Evolutionary conservation across 1,140 invertebrate genomes (phyloP).

Genomic region (Theocolax elegans): DNA sequence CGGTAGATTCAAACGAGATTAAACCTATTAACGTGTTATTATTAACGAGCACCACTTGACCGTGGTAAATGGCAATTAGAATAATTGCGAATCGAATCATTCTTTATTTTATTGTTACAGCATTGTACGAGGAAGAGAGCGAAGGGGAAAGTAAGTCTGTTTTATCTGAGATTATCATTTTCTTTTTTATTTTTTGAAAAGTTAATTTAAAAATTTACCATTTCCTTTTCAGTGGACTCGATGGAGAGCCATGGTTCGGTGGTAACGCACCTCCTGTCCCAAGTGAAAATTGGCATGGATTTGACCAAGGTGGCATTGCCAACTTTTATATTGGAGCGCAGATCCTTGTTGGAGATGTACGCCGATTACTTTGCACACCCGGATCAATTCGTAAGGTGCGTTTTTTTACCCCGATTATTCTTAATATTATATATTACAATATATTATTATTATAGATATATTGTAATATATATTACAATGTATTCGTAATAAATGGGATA

Average conservation of each 20-base stretch:
- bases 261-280: constrained; percentile 92
- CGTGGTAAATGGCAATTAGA: too few relatives aligned
- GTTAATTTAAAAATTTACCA: constrained; percentile 22
- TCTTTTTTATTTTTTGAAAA: too few relatives aligned
- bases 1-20: too few relatives aligned
- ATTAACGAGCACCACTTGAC: too few relatives aligned
- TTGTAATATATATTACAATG: background rate
- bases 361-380: constrained; percentile 98
- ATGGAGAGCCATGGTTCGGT: constrained; percentile 96
- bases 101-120: constrained; percentile 66
- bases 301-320: constrained; percentile 96
- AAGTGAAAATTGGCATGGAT: constrained; percentile 98
- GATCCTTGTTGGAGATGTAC: constrained; percentile 97
- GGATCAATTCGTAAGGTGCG: constrained; percentile 92
- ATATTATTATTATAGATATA: constrained; percentile 3
- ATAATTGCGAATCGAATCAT: background rate
- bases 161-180: too few relatives aligned
- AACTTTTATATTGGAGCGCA: constrained; percentile 95
- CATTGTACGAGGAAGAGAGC: constrained; percentile 88
- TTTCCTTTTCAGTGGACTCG: constrained; percentile 70
- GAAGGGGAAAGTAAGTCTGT: constrained; percentile 79
- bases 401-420: too few relatives aligned
- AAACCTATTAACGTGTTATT: too few relatives aligned
- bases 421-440: background rate
- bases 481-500: background rate